Conservation (phyloP, 1,140 invertebrate genomes). For the Tetragonula clypearis region DNA sequence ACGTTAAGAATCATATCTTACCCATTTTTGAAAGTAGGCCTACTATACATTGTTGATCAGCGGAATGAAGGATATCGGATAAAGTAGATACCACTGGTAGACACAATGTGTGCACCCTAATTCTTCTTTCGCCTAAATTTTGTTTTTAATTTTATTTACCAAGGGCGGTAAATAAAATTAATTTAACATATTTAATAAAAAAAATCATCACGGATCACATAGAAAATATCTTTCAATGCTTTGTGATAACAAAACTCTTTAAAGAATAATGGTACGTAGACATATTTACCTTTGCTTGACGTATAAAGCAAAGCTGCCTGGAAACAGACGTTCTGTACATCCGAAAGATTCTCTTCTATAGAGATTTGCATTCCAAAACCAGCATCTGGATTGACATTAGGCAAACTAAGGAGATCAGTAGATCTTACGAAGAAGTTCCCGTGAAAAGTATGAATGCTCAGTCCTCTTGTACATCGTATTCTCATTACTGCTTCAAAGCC, state of each 20-base stretch:
- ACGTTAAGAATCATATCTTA: slow-evolving; percentile 74
- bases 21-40: slow-evolving; percentile 98
- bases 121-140: slow-evolving; percentile 93
- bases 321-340: slow-evolving; percentile 95
- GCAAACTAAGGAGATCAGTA: slow-evolving; percentile 96
- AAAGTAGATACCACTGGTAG: slow-evolving; percentile 93
- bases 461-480: slow-evolving; percentile 95
- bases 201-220: background rate
- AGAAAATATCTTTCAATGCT: background rate
- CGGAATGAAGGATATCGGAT: slow-evolving; percentile 92
- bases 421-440: slow-evolving; percentile 99
- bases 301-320: slow-evolving; percentile 99
- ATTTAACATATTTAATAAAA: background rate
- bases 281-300: slow-evolving; percentile 93
- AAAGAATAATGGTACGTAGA: background rate
- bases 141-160: background rate
- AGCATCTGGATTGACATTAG: slow-evolving; percentile 99
- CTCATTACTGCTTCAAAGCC: slow-evolving; percentile 99
- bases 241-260: background rate
- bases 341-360: slow-evolving; percentile 95
- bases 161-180: background rate
- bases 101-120: slow-evolving; percentile 98
- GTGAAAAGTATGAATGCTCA: slow-evolving; percentile 98
- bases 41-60: slow-evolving; percentile 97
- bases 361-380: slow-evolving; percentile 99